A percentile compares a stretch with the other conserved stretches of the same genome.
Evolutionary conservation across 2,888 invertebrate species (phyloP).

Genomic region (Melanargia galathea): DNA sequence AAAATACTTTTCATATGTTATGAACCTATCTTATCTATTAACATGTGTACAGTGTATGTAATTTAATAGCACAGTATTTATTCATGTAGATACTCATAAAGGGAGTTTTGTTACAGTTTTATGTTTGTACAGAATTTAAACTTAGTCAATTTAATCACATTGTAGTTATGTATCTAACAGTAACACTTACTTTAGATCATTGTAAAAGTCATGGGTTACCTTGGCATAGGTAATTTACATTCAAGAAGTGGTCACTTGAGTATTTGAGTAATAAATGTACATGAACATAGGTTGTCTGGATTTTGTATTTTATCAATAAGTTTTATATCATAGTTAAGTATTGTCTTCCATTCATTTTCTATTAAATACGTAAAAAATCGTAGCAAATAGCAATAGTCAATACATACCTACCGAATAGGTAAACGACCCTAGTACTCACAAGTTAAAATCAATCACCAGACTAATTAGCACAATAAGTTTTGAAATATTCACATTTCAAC

Average conservation of each 20-base stretch:
- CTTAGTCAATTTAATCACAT: too few relatives aligned
- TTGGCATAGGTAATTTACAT: slow-evolving; percentile 5
- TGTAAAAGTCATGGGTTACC: neutral
- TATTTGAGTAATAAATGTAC: neutral
- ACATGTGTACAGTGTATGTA: slow-evolving; percentile 7
- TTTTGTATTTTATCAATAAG: neutral
- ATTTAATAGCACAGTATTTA: slow-evolving; percentile 1
- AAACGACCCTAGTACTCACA: slow-evolving; percentile 9
- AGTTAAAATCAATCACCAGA: slow-evolving; percentile 8
- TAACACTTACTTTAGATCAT: neutral
- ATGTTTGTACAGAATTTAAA: neutral
- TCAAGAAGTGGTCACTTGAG: neutral
- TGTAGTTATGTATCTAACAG: too few relatives aligned
- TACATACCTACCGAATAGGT: slow-evolving; percentile 11
- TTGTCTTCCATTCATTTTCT: neutral
- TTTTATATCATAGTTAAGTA: too few relatives aligned
- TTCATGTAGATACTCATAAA: neutral
- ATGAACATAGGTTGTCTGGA: neutral
- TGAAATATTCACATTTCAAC: slow-evolving; percentile 5
- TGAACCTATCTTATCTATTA: neutral
- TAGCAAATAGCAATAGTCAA: neutral
- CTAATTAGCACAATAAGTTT: slow-evolving; percentile 1
- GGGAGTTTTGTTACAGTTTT: neutral
- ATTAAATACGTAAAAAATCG: neutral
- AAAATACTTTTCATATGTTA: neutral